Percentiles rank a stretch among this genome's conserved stretches.
Evolutionary conservation across 2,888 invertebrate species (phyloP).

Genomic region (Drosophila koepferae): DNA sequence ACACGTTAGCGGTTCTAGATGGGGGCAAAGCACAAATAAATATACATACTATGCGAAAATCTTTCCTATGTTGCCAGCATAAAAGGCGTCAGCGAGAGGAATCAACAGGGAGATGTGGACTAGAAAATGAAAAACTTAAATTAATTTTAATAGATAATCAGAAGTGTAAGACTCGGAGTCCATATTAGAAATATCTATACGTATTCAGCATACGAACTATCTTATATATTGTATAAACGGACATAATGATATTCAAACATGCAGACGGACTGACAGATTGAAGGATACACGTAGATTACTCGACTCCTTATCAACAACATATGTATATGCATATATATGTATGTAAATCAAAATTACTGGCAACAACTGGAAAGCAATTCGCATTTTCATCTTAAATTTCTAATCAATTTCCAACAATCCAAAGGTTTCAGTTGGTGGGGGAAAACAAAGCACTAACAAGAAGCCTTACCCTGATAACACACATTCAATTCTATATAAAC

Average conservation of each 20-base stretch:
- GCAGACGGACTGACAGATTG: background rate
- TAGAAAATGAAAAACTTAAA: background rate
- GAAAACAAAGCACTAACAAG: slow-evolving; percentile 53
- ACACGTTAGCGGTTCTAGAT: slow-evolving; percentile 22
- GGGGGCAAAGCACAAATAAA: slow-evolving; percentile 29
- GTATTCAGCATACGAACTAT: background rate
- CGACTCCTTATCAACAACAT: background rate
- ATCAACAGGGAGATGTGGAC: background rate
- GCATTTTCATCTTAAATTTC: slow-evolving; percentile 10
- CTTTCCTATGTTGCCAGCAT: background rate
- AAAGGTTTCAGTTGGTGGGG: background rate
- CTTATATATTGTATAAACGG: no score
- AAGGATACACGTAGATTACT: background rate
- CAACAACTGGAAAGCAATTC: background rate
- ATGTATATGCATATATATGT: background rate
- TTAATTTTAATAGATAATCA: background rate
- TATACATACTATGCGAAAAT: background rate
- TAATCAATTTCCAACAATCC: slow-evolving; percentile 22
- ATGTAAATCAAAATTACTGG: background rate
- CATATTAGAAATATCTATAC: background rate
- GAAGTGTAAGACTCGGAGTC: no score
- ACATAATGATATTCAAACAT: no score
- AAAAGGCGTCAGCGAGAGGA: no score
- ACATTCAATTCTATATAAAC: slow-evolving; percentile 63
- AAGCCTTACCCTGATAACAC: slow-evolving; percentile 53